Evolutionary conservation across 2,113 vertebrate species (phyloP), one percentile per base, ranked within the genome.

Genomic region (Myrmecobius fasciatus): DNA sequence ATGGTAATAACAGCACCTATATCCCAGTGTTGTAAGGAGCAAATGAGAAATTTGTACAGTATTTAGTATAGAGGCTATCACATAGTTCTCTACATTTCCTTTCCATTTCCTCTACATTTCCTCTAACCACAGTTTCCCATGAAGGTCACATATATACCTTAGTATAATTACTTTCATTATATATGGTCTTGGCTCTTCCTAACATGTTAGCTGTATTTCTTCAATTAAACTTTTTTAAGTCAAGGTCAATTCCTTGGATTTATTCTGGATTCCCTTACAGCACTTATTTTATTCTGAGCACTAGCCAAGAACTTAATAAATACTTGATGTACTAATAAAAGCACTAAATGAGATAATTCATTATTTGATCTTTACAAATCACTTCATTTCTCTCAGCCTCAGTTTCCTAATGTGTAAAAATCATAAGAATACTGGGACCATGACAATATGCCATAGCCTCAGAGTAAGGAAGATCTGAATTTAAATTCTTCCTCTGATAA

Each of bases 351-450:
- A 7, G 24, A 53, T 52, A 90, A 52, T 51, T 43, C 56, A 93
- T 48, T 56, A 0, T 49, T 90, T 67, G 28, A 75, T 25, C 26
- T 92, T 8, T 89, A 10, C n/a, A 88, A 52, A 14, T 48, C 52
- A 83, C 10, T 88, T 83, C 47, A 31, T 89, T 53, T 94, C 47
- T 26, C 28, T 89, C 47, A 92, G 89, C 53, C 12, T 92, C 31
- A 95, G 75, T 52, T 56, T 92, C 24, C 94, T 89, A 36, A 52
- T 92, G 26, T 51, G 1, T 83, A 56, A 54, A 94, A 97, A 60
- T 31, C 56, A 60, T 60, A 60, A 60, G 10, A 60, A 60, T 31
- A 60, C 28, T 56, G 25, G 7, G 1, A 56, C 1, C 26, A 26
- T 54, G 9, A 56, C 8, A 51, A 51, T 51, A 31, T 31, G 12